Evolutionary conservation across 2,797 vertebrate genomes (phyloP), one percentile per base, ranked within the genome.

Genomic region (Sebastes diploproa): DNA sequence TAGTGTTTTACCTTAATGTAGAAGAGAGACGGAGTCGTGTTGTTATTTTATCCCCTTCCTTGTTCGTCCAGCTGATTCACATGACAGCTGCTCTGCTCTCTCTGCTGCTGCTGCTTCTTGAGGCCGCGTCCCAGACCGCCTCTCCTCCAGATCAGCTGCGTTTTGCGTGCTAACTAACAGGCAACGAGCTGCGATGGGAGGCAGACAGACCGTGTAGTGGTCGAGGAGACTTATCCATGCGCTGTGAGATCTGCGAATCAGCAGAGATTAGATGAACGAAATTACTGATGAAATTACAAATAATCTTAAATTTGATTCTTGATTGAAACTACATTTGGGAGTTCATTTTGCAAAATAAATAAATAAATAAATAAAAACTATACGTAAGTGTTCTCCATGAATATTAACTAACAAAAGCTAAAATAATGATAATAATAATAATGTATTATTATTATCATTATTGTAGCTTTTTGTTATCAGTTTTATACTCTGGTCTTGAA

Each of bases 61-160:
- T 65, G 88, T 88, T 84, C 91, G 84, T 77, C 88, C 94, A 94
- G 93, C 93, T 95, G 94, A 94, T 95, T 94, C 93, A 92, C 93
- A 95, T 93, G 93, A 94, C 94, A 94, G 94, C 91, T 90, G 84
- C 84, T 84, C 7, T 14, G n/a, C 34, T 14, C 36, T 14, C 36
- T 38, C n/a, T 84, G 55, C 65, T 6, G 68, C 59, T 46, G 77
- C 84, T 86, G 8, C 20, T 32, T 0, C 60, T 74, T 66, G 46
- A 25, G 75, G 77, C n/a, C n/a, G n/a, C n/a, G n/a, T n/a, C n/a
- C n/a, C 60, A 55, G 56, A 73, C 55, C 63, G 77, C 70, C 65
- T 78, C 54, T 12, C 2, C 34, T 65, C 20, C 72, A 4, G 55
- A 61, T 38, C 42, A n/a, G 1, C 62, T 13, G 23, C 32, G 68